These are phyloP conservation scores for Triplophysa tibetana DNA, from an alignment of 2,113 vertebrate genomes.

Conservation along the genomic window DNA sequence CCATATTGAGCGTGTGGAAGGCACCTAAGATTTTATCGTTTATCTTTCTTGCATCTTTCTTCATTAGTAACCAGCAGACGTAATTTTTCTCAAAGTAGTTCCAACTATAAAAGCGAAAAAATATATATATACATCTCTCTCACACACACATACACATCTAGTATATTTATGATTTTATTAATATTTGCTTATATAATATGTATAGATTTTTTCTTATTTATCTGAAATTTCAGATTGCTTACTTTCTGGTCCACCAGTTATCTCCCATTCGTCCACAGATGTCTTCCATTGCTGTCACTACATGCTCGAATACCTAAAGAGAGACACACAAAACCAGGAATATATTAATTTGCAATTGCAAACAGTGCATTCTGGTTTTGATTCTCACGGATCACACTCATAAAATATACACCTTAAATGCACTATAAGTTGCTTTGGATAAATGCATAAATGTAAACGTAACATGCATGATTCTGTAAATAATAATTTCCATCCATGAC, in stretches of 20 bases:
- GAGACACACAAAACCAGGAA: not conserved
- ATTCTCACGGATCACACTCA: no score
- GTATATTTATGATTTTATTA: not conserved
- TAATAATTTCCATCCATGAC: no score
- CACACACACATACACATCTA: not conserved
- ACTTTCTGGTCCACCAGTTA: conserved; percentile 94
- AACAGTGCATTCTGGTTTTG: no score
- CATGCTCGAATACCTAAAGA: conserved; percentile 88
- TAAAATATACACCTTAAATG: no score
- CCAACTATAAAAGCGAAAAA: conserved; percentile 77
- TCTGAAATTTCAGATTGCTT: not conserved
- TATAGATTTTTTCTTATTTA: not conserved
- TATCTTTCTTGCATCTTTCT: conserved; percentile 83
- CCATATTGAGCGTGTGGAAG: conserved; percentile 94
- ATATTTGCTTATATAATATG: not conserved
- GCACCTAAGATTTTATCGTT: conserved; percentile 86
- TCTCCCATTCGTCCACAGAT: conserved; percentile 96
- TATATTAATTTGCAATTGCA: no score
- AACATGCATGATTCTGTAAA: no score
- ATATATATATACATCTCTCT: no score
- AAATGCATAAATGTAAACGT: no score
- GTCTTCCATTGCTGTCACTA: conserved; percentile 93
- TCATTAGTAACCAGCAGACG: conserved; percentile 86
- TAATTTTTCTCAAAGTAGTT: conserved; percentile 84
- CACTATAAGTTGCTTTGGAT: no score